Base-by-base conservation (phyloP, 2,888 invertebrate species). In the Alloplasta piceator region DNA sequence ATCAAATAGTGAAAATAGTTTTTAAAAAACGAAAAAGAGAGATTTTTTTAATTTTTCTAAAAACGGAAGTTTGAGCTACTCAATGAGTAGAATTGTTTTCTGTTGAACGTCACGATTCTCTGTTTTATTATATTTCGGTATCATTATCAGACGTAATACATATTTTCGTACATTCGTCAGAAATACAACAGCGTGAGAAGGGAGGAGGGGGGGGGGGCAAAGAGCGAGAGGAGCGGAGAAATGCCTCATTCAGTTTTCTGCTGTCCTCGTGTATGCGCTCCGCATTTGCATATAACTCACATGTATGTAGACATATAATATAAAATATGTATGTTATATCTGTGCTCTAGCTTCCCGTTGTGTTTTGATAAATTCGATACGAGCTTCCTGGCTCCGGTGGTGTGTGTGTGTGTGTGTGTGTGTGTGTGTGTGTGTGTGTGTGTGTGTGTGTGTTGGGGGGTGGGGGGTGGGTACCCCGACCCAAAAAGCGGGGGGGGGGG, bases 301-400 rank as follows among this genome's bases (percentile, higher is more conserved):
- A 26, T 2, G n/a, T n/a, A 26, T 26, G 26, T 26, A 26, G 26
- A 26, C 26, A 26, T 26, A 26, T 26, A 26, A 26, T 26, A 26
- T 26, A 26, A 26, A 26, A 64, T 64, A 58, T 52, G 41, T 56
- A 41, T 48, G 64, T 58, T 76, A 52, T 78, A 78, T 82, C 75
- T 68, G 43, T 71, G 80, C 82, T 83, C 85, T 74, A 85, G 86
- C 87, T 89, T 90, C 88, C 90, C 89, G 90, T 88, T 83, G 85
- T 86, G 86, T 87, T 90, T 88, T 89, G 90, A 90, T 90, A 90
- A 90, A 88, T 87, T 87, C 85, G 89, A 89, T 89, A 90, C 86
- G 85, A 81, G 86, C 87, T 90, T 90, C 89, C 90, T 89, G 88
- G 84, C 85, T 80, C 61, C 72, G 76, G 60, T 48, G 63, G 72